Conservation (phyloP, 35 echinoderm and acorn worm genomes). For the Hemicentrotus pulcherrimus region DNA sequence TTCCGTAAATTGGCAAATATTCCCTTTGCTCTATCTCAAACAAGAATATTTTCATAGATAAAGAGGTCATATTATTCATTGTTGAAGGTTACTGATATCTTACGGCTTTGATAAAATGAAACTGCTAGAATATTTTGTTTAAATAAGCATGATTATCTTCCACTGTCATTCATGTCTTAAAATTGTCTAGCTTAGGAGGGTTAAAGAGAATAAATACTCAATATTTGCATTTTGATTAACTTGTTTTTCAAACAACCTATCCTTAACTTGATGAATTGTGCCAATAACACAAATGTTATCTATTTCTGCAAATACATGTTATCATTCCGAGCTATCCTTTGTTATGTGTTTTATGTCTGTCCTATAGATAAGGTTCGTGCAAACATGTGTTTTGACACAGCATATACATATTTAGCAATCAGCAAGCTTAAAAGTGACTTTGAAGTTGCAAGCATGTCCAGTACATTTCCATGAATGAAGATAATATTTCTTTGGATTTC, state of each 20-base stretch:
- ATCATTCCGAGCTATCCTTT: neutral
- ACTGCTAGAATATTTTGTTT: neutral
- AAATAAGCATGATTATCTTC: neutral
- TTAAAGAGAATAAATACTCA: neutral
- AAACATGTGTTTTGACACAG: neutral
- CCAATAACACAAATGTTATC: neutral
- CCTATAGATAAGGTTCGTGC: neutral
- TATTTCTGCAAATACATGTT: neutral
- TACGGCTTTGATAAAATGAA: neutral
- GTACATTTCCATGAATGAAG: neutral
- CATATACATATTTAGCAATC: neutral
- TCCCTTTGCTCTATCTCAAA: no score
- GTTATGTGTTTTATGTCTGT: slow-evolving; percentile 18
- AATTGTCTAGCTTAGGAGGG: neutral
- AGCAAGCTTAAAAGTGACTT: slow-evolving; percentile 3
- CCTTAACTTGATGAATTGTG: neutral
- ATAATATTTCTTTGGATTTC: no score
- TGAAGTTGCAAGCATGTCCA: neutral
- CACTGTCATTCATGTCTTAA: neutral
- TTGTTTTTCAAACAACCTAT: neutral
- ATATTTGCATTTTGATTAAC: neutral
- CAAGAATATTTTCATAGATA: neutral
- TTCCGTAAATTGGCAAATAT: no score
- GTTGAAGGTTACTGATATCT: neutral
- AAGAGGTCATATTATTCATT: neutral